These are phyloP conservation scores for Apodemia hepburni DNA, from an alignment of 2,888 invertebrate species.

Conservation along the genomic window DNA sequence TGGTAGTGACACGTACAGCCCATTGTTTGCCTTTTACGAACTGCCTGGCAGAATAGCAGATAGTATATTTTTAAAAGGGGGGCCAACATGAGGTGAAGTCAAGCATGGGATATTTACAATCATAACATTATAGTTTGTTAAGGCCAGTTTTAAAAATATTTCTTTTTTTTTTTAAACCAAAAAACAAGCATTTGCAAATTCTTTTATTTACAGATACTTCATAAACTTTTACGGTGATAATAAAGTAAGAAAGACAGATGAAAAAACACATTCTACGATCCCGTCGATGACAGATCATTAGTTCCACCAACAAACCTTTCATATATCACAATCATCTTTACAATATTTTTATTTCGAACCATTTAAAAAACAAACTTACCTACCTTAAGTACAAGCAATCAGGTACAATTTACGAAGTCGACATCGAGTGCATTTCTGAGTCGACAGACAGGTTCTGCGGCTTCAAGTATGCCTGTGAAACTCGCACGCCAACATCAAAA, in stretches of 20 bases:
- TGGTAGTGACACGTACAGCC: too few relatives aligned
- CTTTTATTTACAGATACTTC: background rate
- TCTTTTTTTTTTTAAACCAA: too few relatives aligned
- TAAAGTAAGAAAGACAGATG: background rate
- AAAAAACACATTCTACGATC: background rate
- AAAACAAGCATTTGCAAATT: background rate
- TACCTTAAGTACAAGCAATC: conserved; percentile 41
- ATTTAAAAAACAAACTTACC: conserved; percentile 20
- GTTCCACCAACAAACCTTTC: background rate
- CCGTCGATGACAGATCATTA: background rate
- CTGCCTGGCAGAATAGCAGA: too few relatives aligned
- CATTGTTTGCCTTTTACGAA: too few relatives aligned
- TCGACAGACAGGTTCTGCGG: conserved; percentile 64
- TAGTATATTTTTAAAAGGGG: too few relatives aligned
- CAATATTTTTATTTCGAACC: conserved; percentile 13
- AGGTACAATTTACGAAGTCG: conserved; percentile 60
- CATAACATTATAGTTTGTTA: too few relatives aligned
- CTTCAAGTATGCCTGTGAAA: conserved; percentile 60
- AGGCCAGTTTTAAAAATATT: too few relatives aligned
- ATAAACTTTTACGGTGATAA: background rate
- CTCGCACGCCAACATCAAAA: conserved; percentile 30
- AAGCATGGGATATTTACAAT: too few relatives aligned
- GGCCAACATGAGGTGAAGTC: too few relatives aligned
- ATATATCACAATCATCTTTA: conserved; percentile 1
- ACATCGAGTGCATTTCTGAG: conserved; percentile 52